A percentile compares a stretch with the other conserved stretches of the same genome.
Evolutionary conservation across 2,113 vertebrate genomes (phyloP).

Genomic region (Columba janthina): DNA sequence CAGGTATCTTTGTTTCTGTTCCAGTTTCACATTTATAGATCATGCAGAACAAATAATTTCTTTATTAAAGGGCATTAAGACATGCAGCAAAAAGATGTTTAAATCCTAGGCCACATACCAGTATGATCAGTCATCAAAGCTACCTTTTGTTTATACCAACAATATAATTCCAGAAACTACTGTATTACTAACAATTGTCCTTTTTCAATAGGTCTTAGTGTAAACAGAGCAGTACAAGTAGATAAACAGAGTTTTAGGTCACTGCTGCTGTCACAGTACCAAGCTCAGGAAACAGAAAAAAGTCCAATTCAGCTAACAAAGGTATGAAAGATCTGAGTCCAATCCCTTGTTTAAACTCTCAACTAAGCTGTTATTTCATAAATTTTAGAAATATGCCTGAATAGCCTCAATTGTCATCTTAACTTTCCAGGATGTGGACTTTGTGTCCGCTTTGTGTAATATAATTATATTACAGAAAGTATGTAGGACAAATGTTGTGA

Average conservation of each 20-base stretch:
- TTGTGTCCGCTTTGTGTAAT: background rate
- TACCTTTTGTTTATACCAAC: background rate
- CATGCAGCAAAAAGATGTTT: background rate
- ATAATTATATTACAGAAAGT: background rate
- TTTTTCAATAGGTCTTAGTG: conserved; percentile 57
- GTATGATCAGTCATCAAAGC: background rate
- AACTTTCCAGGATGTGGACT: background rate
- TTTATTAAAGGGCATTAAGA: background rate
- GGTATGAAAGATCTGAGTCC: conserved; percentile 50
- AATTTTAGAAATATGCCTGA: background rate
- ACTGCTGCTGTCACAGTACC: conserved; percentile 6
- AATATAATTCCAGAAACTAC: background rate
- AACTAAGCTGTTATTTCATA: background rate
- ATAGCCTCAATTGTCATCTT: background rate
- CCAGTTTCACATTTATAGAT: background rate
- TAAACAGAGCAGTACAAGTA: conserved; percentile 66
- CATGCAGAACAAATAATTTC: background rate
- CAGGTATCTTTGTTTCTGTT: background rate
- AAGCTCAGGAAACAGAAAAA: conserved; percentile 26
- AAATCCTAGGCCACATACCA: background rate
- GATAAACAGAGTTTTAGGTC: conserved; percentile 49
- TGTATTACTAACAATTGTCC: background rate
- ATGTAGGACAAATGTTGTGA: background rate
- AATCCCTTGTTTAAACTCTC: background rate
- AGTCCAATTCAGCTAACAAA: background rate